A percentile compares a stretch with the other conserved stretches of the same genome.
Conservation (phyloP, 2,113 vertebrate species). For the Sisor rabdophorus region DNA sequence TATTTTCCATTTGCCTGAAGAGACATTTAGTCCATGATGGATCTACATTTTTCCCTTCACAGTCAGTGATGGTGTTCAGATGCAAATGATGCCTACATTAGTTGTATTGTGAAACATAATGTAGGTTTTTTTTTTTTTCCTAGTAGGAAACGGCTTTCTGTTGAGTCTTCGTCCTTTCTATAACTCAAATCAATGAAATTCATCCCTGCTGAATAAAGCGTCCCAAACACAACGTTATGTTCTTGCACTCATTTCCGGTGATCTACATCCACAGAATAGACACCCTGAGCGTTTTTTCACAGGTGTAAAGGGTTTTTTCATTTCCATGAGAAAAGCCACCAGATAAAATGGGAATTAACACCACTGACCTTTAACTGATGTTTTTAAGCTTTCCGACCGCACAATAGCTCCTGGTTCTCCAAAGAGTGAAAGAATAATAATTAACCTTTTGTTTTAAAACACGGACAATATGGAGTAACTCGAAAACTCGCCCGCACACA, state of each 20-base stretch:
- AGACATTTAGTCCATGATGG: not conserved
- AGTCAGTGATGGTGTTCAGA: constrained; percentile 28
- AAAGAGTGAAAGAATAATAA: constrained; percentile 18
- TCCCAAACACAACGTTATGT: not conserved
- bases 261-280: not conserved
- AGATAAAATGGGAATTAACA: constrained; percentile 22
- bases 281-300: not conserved
- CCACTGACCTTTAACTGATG: constrained; percentile 11
- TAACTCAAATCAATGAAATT: constrained; percentile 32
- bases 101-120: not conserved
- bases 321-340: not conserved
- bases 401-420: constrained; percentile 3
- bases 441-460: not conserved
- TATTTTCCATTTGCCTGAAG: constrained; percentile 13
- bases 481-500: not conserved
- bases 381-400: constrained; percentile 5
- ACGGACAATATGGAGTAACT: not conserved
- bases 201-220: constrained; percentile 15
- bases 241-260: not conserved
- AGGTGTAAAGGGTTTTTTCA: not conserved
- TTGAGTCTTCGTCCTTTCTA: constrained; percentile 13
- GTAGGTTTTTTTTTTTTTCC: constrained; percentile 25
- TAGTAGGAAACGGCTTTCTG: constrained; percentile 19
- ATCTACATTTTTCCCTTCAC: constrained; percentile 15
- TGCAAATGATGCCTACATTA: constrained; percentile 11